A percentile compares a stretch with the other conserved stretches of the same genome.
phyloP scores from a whole-genome alignment of 2,113 vertebrate species.

The Eubucco bourcierii region DNA sequence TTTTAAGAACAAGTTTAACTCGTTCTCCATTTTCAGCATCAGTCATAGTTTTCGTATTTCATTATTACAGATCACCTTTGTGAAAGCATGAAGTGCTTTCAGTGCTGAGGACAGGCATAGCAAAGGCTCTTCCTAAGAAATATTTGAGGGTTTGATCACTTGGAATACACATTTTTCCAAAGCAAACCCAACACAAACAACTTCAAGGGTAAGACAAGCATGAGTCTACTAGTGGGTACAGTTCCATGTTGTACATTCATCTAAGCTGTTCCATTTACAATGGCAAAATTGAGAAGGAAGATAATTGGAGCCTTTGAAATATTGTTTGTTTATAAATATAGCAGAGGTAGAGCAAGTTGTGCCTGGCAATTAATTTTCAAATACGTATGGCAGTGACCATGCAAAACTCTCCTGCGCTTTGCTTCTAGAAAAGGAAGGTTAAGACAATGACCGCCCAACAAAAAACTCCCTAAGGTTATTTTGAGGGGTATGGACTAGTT shows the following conservation, averaged over 20 bases:
- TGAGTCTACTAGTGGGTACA: background rate
- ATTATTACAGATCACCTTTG: background rate
- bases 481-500: background rate
- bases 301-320: background rate
- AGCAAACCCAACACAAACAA: background rate
- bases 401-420: background rate
- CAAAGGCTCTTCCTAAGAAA: background rate
- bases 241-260: background rate
- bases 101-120: background rate
- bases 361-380: background rate
- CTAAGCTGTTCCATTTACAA: background rate
- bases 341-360: background rate
- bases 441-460: background rate
- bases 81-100: background rate
- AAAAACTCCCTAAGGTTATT: background rate
- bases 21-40: slow-evolving; percentile 8
- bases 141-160: background rate
- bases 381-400: background rate
- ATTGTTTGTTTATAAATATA: background rate
- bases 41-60: background rate
- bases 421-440: background rate
- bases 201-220: background rate
- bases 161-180: background rate
- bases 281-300: background rate
- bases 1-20: slow-evolving; percentile 23